A percentile compares a stretch with the other conserved stretches of the same genome.
Conservation (phyloP, 2,797 vertebrate species). For the Eulemur albifrons region DNA sequence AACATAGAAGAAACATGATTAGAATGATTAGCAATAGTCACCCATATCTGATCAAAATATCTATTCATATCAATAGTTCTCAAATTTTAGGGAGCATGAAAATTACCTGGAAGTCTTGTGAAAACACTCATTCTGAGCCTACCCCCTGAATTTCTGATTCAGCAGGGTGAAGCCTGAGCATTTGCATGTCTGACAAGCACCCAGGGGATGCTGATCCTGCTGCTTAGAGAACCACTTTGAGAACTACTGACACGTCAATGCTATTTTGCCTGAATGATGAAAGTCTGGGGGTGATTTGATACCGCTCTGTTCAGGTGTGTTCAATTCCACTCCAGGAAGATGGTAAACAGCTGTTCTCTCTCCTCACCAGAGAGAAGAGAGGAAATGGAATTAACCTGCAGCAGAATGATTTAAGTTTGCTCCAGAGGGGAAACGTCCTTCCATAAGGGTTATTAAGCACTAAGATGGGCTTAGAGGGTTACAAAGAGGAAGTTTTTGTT, state of each 20-base stretch:
- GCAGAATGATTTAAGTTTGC: conserved; percentile 48
- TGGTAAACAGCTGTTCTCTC: conserved; percentile 45
- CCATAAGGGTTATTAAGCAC: conserved; percentile 42
- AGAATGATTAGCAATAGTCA: background rate
- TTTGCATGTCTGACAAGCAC: background rate
- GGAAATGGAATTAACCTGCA: conserved; percentile 63
- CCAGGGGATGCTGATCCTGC: background rate
- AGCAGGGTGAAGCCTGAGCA: background rate
- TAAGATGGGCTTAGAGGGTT: conserved; percentile 27
- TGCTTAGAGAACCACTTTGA: background rate
- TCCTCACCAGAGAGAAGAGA: conserved; percentile 35
- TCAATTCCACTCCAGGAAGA: conserved; percentile 27
- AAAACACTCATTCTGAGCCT: background rate
- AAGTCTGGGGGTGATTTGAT: background rate
- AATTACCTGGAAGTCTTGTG: background rate
- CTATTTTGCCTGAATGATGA: background rate
- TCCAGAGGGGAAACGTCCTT: conserved; percentile 14
- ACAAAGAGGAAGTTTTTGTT: conserved; percentile 47
- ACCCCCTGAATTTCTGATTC: background rate
- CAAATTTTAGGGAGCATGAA: background rate
- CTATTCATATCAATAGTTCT: background rate
- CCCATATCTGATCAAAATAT: background rate
- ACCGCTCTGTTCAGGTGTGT: background rate
- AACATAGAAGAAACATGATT: background rate
- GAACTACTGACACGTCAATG: background rate